A percentile compares a stretch with the other conserved stretches of the same genome.
Evolutionary conservation across 2,888 invertebrate genomes (phyloP).

Genomic region (Cecidostiba fungosa): DNA sequence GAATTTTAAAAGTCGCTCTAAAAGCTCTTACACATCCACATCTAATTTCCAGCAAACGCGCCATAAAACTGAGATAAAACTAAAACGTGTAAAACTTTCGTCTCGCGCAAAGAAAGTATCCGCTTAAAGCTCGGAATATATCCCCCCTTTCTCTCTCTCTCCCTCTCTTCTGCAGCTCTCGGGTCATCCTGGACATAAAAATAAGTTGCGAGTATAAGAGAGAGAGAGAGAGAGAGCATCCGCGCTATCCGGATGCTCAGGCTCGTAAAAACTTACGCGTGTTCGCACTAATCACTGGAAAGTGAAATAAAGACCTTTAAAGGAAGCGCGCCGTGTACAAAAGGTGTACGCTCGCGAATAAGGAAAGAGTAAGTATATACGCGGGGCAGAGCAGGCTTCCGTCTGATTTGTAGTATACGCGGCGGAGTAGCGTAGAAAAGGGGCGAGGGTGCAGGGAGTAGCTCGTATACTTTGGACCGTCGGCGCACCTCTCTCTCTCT

Average conservation of each 20-base stretch:
- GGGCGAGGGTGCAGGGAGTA: constrained; percentile 1
- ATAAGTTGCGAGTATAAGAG: constrained; percentile 23
- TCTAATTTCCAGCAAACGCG: constrained; percentile 51
- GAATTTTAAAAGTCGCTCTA: constrained; percentile 32
- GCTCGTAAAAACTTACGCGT: constrained; percentile 58
- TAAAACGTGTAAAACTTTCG: constrained; percentile 49
- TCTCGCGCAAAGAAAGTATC: constrained; percentile 4
- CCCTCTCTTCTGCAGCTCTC: not conserved
- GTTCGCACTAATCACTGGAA: constrained; percentile 58
- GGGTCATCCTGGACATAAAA: constrained; percentile 36
- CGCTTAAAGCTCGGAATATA: constrained; percentile 7
- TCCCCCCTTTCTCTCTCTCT: not conserved
- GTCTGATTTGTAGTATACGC: constrained; percentile 61
- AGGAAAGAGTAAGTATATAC: constrained; percentile 30
- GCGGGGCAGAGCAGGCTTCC: constrained; percentile 41
- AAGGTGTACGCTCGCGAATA: not conserved
- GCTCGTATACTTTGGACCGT: constrained; percentile 29
- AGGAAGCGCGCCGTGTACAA: not conserved
- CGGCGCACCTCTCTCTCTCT: not conserved
- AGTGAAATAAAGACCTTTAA: constrained; percentile 58
- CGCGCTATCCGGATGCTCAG: not conserved
- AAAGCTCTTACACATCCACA: constrained; percentile 31
- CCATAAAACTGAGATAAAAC: constrained; percentile 47
- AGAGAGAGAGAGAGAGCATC: not conserved
- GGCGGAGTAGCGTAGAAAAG: not conserved